phyloP scores from a whole-genome alignment of 2,113 vertebrate genomes.

The Globicephala melas region DNA sequence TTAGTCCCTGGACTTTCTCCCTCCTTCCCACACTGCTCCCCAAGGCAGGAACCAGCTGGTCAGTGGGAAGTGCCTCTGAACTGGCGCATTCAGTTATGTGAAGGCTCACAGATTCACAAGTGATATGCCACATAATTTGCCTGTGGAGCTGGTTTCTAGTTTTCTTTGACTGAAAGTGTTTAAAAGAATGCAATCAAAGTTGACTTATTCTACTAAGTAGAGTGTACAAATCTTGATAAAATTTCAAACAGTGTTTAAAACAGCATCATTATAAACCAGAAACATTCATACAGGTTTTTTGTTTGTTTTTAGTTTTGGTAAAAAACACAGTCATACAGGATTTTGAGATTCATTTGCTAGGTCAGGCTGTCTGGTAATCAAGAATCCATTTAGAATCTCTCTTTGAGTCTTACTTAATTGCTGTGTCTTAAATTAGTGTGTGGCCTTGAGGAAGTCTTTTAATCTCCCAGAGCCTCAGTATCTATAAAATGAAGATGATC shows the following conservation, averaged over 20 bases:
- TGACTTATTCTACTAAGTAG: background rate
- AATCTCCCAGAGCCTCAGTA: background rate
- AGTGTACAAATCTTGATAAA: slow-evolving; percentile 14
- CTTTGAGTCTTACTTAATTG: slow-evolving; percentile 25
- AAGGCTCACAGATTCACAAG: background rate
- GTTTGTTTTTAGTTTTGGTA: background rate
- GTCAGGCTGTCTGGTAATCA: background rate
- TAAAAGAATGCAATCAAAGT: background rate
- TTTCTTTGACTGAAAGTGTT: slow-evolving; percentile 11
- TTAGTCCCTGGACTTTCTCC: background rate
- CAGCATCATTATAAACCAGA: background rate
- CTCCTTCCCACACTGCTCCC: background rate
- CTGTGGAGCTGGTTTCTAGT: background rate
- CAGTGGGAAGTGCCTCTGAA: background rate
- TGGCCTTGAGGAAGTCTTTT: slow-evolving; percentile 2
- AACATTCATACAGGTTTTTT: background rate
- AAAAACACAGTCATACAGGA: background rate
- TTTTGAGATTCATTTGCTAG: slow-evolving; percentile 43
- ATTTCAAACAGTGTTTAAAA: slow-evolving; percentile 1
- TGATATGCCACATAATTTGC: background rate
- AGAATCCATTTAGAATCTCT: slow-evolving; percentile 1
- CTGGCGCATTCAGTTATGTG: background rate
- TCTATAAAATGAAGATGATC: background rate
- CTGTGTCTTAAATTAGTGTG: background rate
- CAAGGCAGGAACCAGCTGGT: background rate